Percentiles rank a stretch among this genome's conserved stretches.
These are phyloP conservation scores for Eristalis intricaria DNA, from an alignment of 2,888 invertebrate species.

Conservation along the genomic window DNA sequence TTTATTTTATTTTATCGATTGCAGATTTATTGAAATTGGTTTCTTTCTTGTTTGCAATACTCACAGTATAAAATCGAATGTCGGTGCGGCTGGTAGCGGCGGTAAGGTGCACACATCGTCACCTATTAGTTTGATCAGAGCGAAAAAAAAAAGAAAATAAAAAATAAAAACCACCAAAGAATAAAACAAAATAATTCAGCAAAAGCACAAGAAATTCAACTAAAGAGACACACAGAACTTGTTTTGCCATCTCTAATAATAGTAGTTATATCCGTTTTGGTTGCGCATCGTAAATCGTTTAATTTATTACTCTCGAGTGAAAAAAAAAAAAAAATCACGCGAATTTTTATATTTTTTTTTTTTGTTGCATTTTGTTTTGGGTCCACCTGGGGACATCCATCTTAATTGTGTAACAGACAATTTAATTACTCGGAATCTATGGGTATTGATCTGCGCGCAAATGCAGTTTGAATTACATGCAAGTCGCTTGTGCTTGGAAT, in stretches of 20 bases:
- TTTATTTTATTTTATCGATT: conserved; percentile 43
- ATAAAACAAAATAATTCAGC: too few relatives aligned
- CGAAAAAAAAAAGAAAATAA: neutral
- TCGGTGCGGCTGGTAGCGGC: neutral
- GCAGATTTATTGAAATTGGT: conserved; percentile 69
- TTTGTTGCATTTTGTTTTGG: conserved; percentile 5
- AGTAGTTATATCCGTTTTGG: conserved; percentile 69
- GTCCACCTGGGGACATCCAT: conserved; percentile 45
- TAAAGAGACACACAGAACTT: conserved; percentile 37
- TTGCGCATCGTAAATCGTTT: conserved; percentile 68
- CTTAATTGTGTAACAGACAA: conserved; percentile 68
- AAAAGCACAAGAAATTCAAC: too few relatives aligned
- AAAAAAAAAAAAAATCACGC: conserved; percentile 42
- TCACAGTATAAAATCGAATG: conserved; percentile 1
- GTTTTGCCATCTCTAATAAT: conserved; percentile 52
- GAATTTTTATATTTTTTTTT: conserved; percentile 19
- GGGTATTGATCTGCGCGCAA: conserved; percentile 42
- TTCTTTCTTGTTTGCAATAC: conserved; percentile 56
- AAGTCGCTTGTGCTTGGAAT: too few relatives aligned
- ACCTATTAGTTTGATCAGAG: conserved; percentile 47
- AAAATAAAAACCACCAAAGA: too few relatives aligned
- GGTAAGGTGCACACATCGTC: conserved; percentile 1
- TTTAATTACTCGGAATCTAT: conserved; percentile 61
- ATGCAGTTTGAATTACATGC: conserved; percentile 56
- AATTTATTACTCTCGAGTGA: conserved; percentile 57